Evolutionary conservation across 2,888 invertebrate species (phyloP), one percentile per base, ranked within the genome.

Genomic region (Leptopterna dolabrata): DNA sequence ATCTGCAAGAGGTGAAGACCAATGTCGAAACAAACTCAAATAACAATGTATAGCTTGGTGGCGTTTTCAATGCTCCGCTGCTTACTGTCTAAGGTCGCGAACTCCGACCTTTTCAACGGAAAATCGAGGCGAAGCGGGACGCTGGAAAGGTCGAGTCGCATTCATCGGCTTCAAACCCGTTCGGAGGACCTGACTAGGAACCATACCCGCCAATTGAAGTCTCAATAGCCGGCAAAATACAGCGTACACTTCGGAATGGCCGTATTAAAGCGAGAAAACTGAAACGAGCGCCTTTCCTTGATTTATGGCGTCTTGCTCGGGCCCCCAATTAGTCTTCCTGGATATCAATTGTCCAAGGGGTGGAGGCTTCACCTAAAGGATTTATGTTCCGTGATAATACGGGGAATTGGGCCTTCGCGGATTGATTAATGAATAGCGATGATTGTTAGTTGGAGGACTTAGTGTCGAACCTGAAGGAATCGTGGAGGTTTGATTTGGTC

Each of bases 371-470:
- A 63, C 63, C 19, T 63, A 24, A 36, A 36, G 55, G 63, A 63
- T 63, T 63, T 63, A 63, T 63, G 63, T 63, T 63, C 63, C 63
- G 63, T 24, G 63, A 63, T 63, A 63, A 63, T 63, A 24, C 63
- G 63, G 63, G 24, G 24, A 19, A 63, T n/a, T n/a, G 63, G 63
- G 27, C 63, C 63, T 24, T 63, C 63, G 24, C 63, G 63, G 63
- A 63, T 63, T 63, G 63, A 63, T 63, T 63, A 19, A 63, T 63
- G 63, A 63, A 63, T 24, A 63, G 63, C 63, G 24, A 63, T 24
- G 63, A 63, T 63, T 63, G 24, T 19, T 24, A 63, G 63, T 63
- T 63, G 24, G 63, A 24, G 63, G 63, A 63, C 63, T 19, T 63
- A 6, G 9, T 24, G 63, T 63, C 63, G 27, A 63, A 24, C 4